Conservation (phyloP, 1,140 invertebrate genomes). For the Sarcophaga bullata region DNA sequence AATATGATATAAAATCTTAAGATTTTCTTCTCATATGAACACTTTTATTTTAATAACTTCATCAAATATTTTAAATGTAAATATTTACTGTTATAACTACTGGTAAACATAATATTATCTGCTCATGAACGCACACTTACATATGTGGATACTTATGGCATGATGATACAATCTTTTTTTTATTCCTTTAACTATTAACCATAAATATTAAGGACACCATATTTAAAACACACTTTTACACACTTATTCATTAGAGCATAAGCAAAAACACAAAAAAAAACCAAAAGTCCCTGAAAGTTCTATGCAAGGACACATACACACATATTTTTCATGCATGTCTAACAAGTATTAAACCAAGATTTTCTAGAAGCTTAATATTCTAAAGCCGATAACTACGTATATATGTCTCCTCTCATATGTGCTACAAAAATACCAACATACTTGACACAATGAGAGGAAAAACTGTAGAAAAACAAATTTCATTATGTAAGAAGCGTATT, state of each 20-base stretch:
- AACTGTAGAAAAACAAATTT: not conserved
- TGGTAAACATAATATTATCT: not conserved
- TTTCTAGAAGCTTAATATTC: constrained; percentile 14
- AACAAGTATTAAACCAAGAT: constrained; percentile 15
- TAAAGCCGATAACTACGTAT: constrained; percentile 7
- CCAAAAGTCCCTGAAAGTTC: too few species aligned
- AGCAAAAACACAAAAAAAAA: too few species aligned
- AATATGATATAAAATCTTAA: too few species aligned
- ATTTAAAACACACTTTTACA: not conserved
- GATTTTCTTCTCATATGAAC: too few species aligned
- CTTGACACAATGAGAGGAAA: not conserved
- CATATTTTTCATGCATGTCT: constrained; percentile 12
- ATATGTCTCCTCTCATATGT: not conserved
- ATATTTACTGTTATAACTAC: constrained; percentile 2
- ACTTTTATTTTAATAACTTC: not conserved
- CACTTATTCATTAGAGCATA: too few species aligned
- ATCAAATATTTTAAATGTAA: not conserved
- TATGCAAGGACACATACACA: not conserved
- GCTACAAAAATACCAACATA: not conserved
- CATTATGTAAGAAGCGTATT: not conserved
- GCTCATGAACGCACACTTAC: not conserved
- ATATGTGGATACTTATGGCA: not conserved
- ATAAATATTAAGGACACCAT: constrained; percentile 3
- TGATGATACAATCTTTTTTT: not conserved
- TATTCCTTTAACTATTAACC: not conserved